Evolutionary conservation across 2,888 invertebrate genomes (phyloP), one percentile per base, ranked within the genome.

Genomic region (Dioctria rufipes): DNA sequence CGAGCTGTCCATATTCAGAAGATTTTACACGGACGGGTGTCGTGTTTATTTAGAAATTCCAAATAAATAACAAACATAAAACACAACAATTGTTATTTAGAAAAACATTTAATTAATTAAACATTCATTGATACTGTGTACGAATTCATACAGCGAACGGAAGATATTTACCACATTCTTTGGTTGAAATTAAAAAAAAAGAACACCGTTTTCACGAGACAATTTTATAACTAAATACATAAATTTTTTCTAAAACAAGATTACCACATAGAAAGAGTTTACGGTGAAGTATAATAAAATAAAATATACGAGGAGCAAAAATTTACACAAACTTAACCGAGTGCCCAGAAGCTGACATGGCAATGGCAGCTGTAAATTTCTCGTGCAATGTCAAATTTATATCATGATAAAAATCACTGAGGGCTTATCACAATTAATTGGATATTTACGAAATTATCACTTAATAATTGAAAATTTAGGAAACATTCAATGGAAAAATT

Each of bases 1-100:
- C 67, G 78, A 63, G 73, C 58, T 75, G 58, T 81, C 81, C 81
- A 81, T 81, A n/a, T 71, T 71, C 39, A 51, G 81, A 66, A 37
- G 75, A 42, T 75, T 39, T 25, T 58, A 60, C n/a, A 60, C 42
- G 42, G 75, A 43, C 25, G 46, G 60, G 13, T 60, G 40, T 40
- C 58, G 73, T 58, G 73, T 58, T 75, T 60, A 51, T 43, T 75
- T 40, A 54, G 54, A 49, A 71, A 46, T 67, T 13, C 75, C 75
- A 75, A 75, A 75, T 75, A 75, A 61, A 61, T 43, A 75, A 75
- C 75, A 75, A 75, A 58, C 75, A 75, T 71, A 54, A 51, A 71
- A 71, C 71, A 71, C 71, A 71, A 71, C 54, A 75, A 61, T 61
- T 51, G 75, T 60, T 67, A 75, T 75, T 60, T 60, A 75, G 60